Evolutionary conservation across 2,888 invertebrate species (phyloP), one percentile per base, ranked within the genome.

Genomic region (Portevinia maculata): DNA sequence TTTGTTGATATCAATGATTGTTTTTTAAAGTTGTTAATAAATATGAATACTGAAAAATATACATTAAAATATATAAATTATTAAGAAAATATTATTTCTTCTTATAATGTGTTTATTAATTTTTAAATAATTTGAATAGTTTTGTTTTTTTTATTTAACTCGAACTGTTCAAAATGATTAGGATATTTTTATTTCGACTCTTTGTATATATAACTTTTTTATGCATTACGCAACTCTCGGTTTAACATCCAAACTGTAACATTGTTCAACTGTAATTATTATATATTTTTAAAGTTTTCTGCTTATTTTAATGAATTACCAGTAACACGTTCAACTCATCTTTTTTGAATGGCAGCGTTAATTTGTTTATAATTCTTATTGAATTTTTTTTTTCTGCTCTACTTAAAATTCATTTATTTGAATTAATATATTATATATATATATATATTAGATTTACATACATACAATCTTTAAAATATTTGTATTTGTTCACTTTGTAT

Each of bases 201-300:
- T 71, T 17, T 62, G 24, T 78, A 34, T 83, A 76, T 76, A 74
- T 69, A 79, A 69, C 53, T 48, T 39, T 50, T 69, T 19, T 67
- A 48, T 69, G 17, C 44, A 17, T 65, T 64, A 59, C 71, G 67
- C 78, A 83, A 83, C 83, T 78, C 57, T 83, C 52, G 62, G 64
- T 55, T 41, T 83, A 83, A 83, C 73, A 62, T 73, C 64, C 71
- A 83, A 83, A 83, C 71, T 78, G 62, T 83, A 83, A 78, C 83
- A 83, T 78, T 62, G 44, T 71, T 59, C 65, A 83, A 83, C 83
- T 83, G 70, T 62, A 67, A 65, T 83, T 78, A 78, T 24, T 71
- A 13, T 57, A 74, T 57, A 57, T 39, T 39, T 39, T 39, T n/a
- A n/a, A n/a, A n/a, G n/a, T n/a, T 13, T 7, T 39, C 13, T 15